These are phyloP conservation scores for Osmoderma eremita DNA, from an alignment of 2,888 invertebrate species.

Conservation along the genomic window DNA sequence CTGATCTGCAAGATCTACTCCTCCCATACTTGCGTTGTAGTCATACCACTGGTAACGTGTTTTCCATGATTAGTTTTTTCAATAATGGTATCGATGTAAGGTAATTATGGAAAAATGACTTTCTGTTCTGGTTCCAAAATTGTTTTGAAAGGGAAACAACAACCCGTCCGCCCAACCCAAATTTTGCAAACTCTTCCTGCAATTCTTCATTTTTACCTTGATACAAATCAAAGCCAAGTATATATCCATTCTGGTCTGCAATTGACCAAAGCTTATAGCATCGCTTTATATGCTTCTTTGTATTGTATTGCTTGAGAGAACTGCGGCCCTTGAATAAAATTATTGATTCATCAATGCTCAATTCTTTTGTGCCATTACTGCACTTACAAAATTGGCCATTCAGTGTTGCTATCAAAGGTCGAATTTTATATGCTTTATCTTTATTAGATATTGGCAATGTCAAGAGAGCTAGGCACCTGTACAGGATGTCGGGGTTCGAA, in stretches of 20 bases:
- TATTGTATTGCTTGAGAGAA: neutral
- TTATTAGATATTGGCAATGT: too few relatives aligned
- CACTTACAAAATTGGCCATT: neutral
- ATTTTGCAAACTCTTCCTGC: neutral
- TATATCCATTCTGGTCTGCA: neutral
- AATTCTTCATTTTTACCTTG: too few relatives aligned
- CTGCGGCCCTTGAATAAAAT: too few relatives aligned
- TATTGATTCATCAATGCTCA: too few relatives aligned
- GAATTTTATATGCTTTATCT: too few relatives aligned
- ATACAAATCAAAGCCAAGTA: neutral
- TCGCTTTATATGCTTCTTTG: neutral
- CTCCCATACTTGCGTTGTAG: slow-evolving; percentile 46
- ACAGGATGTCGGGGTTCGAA: neutral
- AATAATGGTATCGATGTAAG: too few relatives aligned
- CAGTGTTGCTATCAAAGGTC: neutral
- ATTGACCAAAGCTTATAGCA: neutral
- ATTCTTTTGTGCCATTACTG: too few relatives aligned
- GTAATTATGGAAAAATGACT: too few relatives aligned
- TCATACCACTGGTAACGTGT: slow-evolving; percentile 19
- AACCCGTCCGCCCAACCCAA: neutral
- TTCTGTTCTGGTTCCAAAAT: neutral
- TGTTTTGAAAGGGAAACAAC: neutral
- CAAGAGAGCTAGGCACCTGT: too few relatives aligned
- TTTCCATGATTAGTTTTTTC: neutral
- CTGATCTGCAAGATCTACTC: slow-evolving; percentile 45